phyloP scores from a whole-genome alignment of 2,888 invertebrate genomes.

The Patella ulyssiponensis region DNA sequence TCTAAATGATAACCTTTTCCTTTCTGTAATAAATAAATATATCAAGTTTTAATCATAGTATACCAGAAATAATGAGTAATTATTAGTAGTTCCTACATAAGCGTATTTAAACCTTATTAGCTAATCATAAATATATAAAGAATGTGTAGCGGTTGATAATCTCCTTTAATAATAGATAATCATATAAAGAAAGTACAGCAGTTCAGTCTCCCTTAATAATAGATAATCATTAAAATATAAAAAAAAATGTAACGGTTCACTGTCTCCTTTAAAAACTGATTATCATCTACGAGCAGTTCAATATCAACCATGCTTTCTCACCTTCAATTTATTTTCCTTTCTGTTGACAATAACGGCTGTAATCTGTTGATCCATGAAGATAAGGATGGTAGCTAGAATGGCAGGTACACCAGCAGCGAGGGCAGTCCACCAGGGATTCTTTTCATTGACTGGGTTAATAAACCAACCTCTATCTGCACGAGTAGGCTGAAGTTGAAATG shows the following conservation, averaged over 20 bases:
- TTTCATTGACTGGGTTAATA: conserved; percentile 57
- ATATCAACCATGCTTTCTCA: conserved; percentile 22
- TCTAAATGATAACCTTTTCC: conserved; percentile 97
- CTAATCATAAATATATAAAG: no score
- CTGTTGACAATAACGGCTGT: conserved; percentile 98
- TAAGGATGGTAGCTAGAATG: conserved; percentile 92
- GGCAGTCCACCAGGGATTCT: conserved; percentile 84
- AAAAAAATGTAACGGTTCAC: no score
- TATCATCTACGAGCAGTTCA: no score
- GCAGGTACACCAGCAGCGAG: conserved; percentile 90
- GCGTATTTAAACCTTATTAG: no score
- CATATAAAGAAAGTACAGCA: no score
- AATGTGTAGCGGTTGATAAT: no score
- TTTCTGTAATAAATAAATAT: conserved; percentile 78
- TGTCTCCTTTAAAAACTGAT: no score
- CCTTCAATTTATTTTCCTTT: conserved; percentile 88
- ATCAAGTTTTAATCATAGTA: background rate
- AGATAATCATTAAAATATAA: no score
- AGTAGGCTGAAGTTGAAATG: conserved; percentile 55
- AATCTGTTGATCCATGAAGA: conserved; percentile 99
- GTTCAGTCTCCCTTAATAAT: no score
- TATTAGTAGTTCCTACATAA: background rate
- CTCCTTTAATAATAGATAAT: no score
- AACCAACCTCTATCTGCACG: conserved; percentile 60
- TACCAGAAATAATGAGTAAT: background rate